Percentiles rank a stretch among this genome's conserved stretches.
Evolutionary conservation across 2,888 invertebrate genomes (phyloP).

Genomic region (Latrodectus hesperus): DNA sequence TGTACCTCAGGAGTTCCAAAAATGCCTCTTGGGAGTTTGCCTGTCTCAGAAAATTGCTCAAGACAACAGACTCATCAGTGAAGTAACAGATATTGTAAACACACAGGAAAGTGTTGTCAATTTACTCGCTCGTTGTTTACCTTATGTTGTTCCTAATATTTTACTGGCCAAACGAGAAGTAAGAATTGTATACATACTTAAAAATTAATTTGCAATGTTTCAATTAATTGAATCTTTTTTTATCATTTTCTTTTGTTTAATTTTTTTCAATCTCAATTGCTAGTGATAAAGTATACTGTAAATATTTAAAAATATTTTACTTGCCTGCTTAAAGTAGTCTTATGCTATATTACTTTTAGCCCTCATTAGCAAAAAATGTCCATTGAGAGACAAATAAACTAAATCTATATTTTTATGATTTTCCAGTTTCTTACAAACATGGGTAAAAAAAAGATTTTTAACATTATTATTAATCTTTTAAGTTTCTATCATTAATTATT

Average conservation of each 20-base stretch:
- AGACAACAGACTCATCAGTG: constrained; percentile 75
- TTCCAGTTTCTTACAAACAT: too few relatives aligned
- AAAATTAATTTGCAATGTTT: neutral
- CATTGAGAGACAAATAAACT: too few relatives aligned
- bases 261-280: neutral
- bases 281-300: neutral
- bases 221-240: neutral
- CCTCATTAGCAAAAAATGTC: too few relatives aligned
- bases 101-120: constrained; percentile 75
- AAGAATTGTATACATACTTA: constrained; percentile 42
- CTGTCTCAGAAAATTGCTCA: constrained; percentile 75
- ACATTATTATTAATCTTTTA: too few relatives aligned
- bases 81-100: constrained; percentile 72
- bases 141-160: constrained; percentile 82
- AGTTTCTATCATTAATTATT: too few relatives aligned
- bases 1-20: constrained; percentile 78
- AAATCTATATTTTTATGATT: too few relatives aligned
- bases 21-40: constrained; percentile 78
- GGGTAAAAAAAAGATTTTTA: too few relatives aligned
- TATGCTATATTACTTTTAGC: too few relatives aligned
- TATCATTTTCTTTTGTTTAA: neutral
- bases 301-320: too few relatives aligned
- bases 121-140: constrained; percentile 79
- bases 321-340: too few relatives aligned
- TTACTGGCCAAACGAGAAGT: constrained; percentile 81